Evolutionary conservation across 2,797 vertebrate genomes (phyloP).

Genomic region (Tolypeutes matacus): DNA sequence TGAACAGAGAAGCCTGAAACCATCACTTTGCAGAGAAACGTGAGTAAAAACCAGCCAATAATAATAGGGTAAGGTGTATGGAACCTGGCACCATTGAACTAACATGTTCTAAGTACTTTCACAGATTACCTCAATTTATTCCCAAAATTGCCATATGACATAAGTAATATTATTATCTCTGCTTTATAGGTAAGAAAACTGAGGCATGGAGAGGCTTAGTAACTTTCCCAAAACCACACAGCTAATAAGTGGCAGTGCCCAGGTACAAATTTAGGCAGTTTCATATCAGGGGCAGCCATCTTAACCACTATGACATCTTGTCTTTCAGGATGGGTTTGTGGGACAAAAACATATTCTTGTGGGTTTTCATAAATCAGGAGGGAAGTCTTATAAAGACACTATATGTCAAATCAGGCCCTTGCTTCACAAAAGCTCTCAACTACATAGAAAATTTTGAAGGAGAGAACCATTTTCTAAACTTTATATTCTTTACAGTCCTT

Average conservation of each 20-base stretch:
- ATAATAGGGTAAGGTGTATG: neutral
- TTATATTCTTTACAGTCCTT: neutral
- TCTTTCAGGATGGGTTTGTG: neutral
- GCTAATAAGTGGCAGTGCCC: neutral
- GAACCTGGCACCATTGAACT: neutral
- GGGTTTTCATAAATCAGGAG: slow-evolving; percentile 8
- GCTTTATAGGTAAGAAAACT: neutral
- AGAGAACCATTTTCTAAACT: slow-evolving; percentile 18
- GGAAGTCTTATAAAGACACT: neutral
- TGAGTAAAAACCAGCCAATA: neutral
- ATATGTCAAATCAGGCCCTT: neutral
- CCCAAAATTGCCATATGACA: neutral
- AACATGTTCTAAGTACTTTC: neutral
- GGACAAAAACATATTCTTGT: neutral
- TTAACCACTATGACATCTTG: neutral
- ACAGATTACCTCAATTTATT: slow-evolving; percentile 18
- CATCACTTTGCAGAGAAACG: neutral
- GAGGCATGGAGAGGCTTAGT: neutral
- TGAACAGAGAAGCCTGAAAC: neutral
- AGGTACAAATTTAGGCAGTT: neutral
- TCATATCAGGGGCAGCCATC: neutral
- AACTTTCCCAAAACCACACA: neutral
- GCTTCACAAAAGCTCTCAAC: slow-evolving; percentile 3
- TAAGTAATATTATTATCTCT: neutral
- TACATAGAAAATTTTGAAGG: neutral